Conservation (phyloP, 2,113 vertebrate genomes). For the Actenoides lindsayi region DNA sequence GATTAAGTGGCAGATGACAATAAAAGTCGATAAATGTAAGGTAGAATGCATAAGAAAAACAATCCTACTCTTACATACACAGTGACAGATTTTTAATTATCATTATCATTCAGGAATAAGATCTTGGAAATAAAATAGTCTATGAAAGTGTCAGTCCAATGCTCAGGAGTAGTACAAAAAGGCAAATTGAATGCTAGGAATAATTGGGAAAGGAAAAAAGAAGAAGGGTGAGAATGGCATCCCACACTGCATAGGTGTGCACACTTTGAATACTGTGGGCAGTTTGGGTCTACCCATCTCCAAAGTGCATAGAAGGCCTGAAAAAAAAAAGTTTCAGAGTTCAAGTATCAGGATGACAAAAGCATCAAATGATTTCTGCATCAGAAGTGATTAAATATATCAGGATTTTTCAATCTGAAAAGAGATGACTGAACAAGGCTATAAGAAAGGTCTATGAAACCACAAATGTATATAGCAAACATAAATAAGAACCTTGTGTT, state of each 20-base stretch:
- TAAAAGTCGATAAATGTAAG: slow-evolving; percentile 12
- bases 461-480: neutral
- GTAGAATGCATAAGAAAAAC: neutral
- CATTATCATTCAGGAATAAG: neutral
- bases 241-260: neutral
- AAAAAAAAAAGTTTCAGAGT: neutral
- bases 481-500: neutral
- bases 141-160: neutral
- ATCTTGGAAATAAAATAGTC: neutral
- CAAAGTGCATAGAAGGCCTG: neutral
- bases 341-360: neutral
- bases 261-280: neutral
- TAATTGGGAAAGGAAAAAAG: neutral
- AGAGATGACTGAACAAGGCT: neutral
- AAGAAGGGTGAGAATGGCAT: neutral
- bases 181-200: neutral
- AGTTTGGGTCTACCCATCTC: neutral
- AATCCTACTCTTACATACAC: neutral
- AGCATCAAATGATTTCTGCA: neutral
- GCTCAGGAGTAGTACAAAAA: neutral
- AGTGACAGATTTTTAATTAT: slow-evolving; percentile 1
- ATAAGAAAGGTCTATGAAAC: neutral
- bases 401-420: neutral
- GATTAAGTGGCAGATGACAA: slow-evolving; percentile 34
- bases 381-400: neutral